Conservation (phyloP, 2,113 vertebrate genomes). For the Anser cygnoides region DNA sequence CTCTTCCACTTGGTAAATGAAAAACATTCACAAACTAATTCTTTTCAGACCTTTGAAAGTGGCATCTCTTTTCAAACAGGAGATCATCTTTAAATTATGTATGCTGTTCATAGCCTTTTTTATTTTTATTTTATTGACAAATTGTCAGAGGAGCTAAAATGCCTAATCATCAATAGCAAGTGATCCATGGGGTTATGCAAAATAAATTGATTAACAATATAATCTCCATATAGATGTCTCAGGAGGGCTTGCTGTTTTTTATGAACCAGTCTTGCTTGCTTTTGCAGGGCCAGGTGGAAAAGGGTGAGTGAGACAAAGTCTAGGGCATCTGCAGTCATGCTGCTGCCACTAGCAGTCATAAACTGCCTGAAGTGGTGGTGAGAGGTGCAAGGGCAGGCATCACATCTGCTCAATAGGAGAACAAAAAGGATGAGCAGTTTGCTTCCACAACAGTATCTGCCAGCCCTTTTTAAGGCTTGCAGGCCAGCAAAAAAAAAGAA, state of each 20-base stretch:
- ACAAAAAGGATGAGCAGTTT: background rate
- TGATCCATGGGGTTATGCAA: constrained; percentile 46
- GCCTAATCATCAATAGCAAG: background rate
- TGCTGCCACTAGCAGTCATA: background rate
- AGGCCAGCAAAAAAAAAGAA: background rate
- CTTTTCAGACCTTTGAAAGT: background rate
- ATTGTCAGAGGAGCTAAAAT: constrained; percentile 42
- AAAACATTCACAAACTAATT: background rate
- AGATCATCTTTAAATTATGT: background rate
- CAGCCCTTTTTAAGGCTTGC: background rate
- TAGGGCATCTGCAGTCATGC: background rate
- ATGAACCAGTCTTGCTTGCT: background rate
- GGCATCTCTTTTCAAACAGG: background rate
- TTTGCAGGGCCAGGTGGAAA: background rate
- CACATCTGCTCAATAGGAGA: background rate
- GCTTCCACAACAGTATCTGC: background rate
- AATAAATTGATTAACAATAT: constrained; percentile 53
- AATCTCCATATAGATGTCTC: background rate
- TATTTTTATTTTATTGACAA: constrained; percentile 36
- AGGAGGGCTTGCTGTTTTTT: background rate
- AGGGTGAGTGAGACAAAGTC: background rate
- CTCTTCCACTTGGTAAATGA: background rate
- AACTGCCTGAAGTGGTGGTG: background rate
- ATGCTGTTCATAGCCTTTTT: background rate
- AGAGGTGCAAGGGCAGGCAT: background rate